These are phyloP conservation scores for Plecturocebus donacophilus DNA, from an alignment of 2,113 vertebrate species.

Conservation along the genomic window DNA sequence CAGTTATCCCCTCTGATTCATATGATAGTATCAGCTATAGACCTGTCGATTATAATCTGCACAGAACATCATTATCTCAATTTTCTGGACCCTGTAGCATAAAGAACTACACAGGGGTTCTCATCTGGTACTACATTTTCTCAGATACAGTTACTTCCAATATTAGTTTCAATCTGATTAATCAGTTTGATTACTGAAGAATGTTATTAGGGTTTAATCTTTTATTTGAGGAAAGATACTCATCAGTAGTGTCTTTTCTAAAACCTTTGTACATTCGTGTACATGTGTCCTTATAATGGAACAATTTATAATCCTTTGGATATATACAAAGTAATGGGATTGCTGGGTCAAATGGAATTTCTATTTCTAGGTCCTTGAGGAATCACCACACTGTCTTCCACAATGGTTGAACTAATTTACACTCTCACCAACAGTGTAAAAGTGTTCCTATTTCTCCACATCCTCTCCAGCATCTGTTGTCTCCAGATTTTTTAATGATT, in stretches of 20 bases:
- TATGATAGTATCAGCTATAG: not conserved
- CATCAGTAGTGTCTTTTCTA: not conserved
- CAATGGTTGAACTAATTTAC: no score
- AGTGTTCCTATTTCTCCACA: no score
- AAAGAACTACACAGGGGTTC: not conserved
- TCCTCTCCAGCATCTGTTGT: no score
- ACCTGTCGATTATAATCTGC: not conserved
- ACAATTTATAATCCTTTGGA: no score
- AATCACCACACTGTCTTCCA: no score
- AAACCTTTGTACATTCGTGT: not conserved
- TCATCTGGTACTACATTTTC: not conserved
- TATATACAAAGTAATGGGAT: no score
- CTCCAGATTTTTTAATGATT: no score
- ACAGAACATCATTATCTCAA: not conserved
- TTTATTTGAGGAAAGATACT: not conserved
- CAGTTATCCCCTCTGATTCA: not conserved
- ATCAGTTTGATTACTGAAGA: not conserved
- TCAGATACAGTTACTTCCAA: not conserved
- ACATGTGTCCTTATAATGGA: no score
- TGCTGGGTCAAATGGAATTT: no score
- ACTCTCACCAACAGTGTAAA: no score
- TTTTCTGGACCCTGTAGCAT: not conserved
- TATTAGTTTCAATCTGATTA: not conserved
- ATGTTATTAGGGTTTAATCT: not conserved
- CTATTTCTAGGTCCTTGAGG: no score